Percentiles rank a stretch among this genome's conserved stretches.
phyloP scores from a whole-genome alignment of 2,113 vertebrate species.

The Clarias macrocephalus region DNA sequence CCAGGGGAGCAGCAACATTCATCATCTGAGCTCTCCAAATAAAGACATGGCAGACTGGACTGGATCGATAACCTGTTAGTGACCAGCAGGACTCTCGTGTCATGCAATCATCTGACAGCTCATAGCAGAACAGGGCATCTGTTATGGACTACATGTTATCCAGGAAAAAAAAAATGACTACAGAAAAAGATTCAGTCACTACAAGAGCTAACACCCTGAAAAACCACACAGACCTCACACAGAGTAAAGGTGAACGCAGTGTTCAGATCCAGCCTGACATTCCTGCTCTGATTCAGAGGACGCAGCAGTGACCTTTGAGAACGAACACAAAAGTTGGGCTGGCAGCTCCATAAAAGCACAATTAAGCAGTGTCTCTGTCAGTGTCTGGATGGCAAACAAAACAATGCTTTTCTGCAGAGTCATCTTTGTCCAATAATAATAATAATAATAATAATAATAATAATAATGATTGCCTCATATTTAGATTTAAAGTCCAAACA shows the following conservation, averaged over 20 bases:
- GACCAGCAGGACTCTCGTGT: constrained; percentile 54
- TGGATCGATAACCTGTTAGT: constrained; percentile 61
- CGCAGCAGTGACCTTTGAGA: not conserved
- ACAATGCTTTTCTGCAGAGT: not conserved
- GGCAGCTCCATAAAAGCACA: constrained; percentile 3
- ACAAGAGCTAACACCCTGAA: not conserved
- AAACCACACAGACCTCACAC: constrained; percentile 3
- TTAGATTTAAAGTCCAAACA: not conserved
- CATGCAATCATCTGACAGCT: constrained; percentile 60
- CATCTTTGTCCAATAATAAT: not conserved
- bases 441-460: not conserved
- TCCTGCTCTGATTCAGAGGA: not conserved
- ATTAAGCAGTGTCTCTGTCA: not conserved
- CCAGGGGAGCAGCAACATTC: constrained; percentile 38
- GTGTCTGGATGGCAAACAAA: not conserved
- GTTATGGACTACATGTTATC: constrained; percentile 46
- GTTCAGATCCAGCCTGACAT: constrained; percentile 16
- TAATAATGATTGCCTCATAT: too few species aligned
- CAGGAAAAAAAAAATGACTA: constrained; percentile 26
- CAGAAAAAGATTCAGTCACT: not conserved
- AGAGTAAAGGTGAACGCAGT: constrained; percentile 23
- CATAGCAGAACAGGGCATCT: constrained; percentile 48
- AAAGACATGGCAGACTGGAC: constrained; percentile 54
- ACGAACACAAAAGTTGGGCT: not conserved
- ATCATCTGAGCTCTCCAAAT: constrained; percentile 44